phyloP scores from a whole-genome alignment of 2,888 invertebrate species.

The Elegia similella region DNA sequence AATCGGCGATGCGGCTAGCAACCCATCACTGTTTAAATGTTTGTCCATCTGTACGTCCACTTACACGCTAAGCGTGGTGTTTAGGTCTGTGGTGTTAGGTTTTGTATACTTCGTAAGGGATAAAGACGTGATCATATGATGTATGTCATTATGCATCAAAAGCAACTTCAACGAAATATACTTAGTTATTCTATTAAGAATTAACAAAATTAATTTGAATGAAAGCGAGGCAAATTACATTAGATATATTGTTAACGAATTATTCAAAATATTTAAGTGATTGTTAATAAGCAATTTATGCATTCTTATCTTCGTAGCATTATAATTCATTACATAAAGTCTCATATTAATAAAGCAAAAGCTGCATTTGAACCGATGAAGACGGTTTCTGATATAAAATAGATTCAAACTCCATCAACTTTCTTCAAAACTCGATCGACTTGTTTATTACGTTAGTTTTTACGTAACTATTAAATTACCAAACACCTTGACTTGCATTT shows the following conservation, averaged over 20 bases:
- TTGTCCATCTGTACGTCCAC: too few species aligned
- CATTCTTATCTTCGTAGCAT: not conserved
- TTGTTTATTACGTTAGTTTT: not conserved
- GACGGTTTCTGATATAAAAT: not conserved
- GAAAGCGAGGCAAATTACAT: too few species aligned
- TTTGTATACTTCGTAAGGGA: too few species aligned
- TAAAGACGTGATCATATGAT: too few species aligned
- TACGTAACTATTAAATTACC: not conserved
- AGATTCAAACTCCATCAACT: conserved; percentile 1
- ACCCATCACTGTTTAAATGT: too few species aligned
- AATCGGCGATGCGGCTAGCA: too few species aligned
- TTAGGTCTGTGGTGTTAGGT: too few species aligned
- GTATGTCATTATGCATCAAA: too few species aligned
- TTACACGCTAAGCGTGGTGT: too few species aligned
- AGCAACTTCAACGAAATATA: too few species aligned
- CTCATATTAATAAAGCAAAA: not conserved
- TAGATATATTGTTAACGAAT: not conserved
- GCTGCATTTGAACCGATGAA: not conserved
- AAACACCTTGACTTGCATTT: conserved; percentile 13
- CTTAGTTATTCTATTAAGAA: too few species aligned
- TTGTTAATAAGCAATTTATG: not conserved
- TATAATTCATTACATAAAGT: not conserved
- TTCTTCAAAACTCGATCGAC: not conserved
- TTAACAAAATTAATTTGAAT: too few species aligned
- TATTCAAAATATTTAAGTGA: not conserved